A percentile compares a stretch with the other conserved stretches of the same genome.
Evolutionary conservation across 2,888 invertebrate species (phyloP).

Genomic region (Timandra comae): DNA sequence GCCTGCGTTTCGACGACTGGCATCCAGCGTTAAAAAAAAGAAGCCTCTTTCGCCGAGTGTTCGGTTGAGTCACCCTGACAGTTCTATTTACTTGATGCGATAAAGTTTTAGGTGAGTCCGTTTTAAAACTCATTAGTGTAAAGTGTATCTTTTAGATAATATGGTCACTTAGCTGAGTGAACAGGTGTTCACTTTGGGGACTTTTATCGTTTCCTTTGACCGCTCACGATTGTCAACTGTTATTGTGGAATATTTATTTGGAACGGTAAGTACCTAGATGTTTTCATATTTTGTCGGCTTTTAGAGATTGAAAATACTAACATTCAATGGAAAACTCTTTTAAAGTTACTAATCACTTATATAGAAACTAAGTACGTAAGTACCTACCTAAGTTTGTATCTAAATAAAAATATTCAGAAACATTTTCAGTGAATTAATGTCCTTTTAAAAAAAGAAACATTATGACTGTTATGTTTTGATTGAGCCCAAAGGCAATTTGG

Average conservation of each 20-base stretch:
- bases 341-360: too few relatives aligned
- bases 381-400: too few relatives aligned
- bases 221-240: background rate
- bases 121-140: conserved; percentile 47
- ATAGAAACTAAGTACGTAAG: too few relatives aligned
- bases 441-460: too few relatives aligned
- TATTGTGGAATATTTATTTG: background rate
- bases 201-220: conserved; percentile 10
- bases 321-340: too few relatives aligned
- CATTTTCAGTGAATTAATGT: too few relatives aligned
- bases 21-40: conserved; percentile 72
- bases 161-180: conserved; percentile 34
- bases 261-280: background rate
- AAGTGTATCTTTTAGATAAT: conserved; percentile 36
- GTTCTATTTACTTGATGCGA: conserved; percentile 65
- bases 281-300: too few relatives aligned
- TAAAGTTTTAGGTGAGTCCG: conserved; percentile 72
- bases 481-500: too few relatives aligned
- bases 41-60: conserved; percentile 48
- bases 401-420: too few relatives aligned
- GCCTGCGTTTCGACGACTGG: conserved; percentile 64
- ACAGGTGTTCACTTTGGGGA: conserved; percentile 31
- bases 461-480: too few relatives aligned
- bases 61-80: conserved; percentile 44
- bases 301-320: too few relatives aligned